A percentile compares a stretch with the other conserved stretches of the same genome.
Conservation (phyloP, 2,113 vertebrate species). For the Paracanthobrama guichenoti region DNA sequence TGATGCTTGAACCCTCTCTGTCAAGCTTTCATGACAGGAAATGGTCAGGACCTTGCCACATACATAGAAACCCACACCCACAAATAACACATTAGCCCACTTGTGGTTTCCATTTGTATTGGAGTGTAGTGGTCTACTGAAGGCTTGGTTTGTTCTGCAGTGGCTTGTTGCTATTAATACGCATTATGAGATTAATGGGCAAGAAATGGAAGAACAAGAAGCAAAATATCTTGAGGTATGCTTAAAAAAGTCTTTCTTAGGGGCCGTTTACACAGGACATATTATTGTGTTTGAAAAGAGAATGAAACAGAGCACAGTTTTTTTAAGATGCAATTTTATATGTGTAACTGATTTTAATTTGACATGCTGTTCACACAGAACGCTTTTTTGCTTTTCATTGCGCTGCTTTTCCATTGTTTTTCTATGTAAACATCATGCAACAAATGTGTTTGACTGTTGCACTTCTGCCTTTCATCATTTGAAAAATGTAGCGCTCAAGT, state of each 20-base stretch:
- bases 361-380: neutral
- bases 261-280: neutral
- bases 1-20: neutral
- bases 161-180: constrained; percentile 47
- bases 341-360: neutral
- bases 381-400: too few relatives aligned
- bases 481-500: too few relatives aligned
- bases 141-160: constrained; percentile 31
- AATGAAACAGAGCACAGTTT: neutral
- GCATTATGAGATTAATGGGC: constrained; percentile 35
- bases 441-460: too few relatives aligned
- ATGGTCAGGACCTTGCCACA: constrained; percentile 22
- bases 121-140: constrained; percentile 23
- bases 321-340: neutral
- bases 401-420: too few relatives aligned
- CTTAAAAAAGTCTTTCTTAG: neutral
- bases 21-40: constrained; percentile 36
- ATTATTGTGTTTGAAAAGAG: neutral
- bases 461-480: too few relatives aligned
- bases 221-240: too few relatives aligned
- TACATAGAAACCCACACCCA: constrained; percentile 28
- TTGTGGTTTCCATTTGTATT: constrained; percentile 39
- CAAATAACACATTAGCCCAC: constrained; percentile 36
- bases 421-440: too few relatives aligned
- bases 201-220: neutral